These are phyloP conservation scores for Semicossyphus pulcher DNA, from an alignment of 2,113 vertebrate genomes.

Conservation along the genomic window DNA sequence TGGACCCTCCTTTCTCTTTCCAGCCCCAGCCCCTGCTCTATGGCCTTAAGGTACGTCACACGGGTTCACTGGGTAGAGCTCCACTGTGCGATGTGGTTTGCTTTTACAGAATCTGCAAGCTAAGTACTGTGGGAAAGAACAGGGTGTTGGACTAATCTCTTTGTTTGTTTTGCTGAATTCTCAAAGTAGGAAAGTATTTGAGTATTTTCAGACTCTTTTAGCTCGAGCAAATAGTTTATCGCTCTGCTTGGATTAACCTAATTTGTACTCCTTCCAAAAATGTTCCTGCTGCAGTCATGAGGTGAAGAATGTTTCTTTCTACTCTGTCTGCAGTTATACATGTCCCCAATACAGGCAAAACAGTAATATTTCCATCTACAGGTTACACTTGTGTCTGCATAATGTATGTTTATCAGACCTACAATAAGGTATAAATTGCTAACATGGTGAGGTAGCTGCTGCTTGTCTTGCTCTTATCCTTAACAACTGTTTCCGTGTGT, in stretches of 20 bases:
- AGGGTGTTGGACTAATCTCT: conserved; percentile 44
- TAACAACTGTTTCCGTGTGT: no score
- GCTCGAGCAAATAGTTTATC: conserved; percentile 1
- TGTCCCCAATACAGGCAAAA: not conserved
- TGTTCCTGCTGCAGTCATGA: conserved; percentile 4
- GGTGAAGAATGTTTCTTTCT: not conserved
- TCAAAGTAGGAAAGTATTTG: conserved; percentile 8
- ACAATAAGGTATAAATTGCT: not conserved
- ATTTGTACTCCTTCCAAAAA: not conserved
- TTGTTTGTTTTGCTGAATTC: conserved; percentile 50
- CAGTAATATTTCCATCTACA: no score
- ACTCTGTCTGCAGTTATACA: not conserved
- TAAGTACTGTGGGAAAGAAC: conserved; percentile 65
- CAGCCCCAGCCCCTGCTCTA: conserved; percentile 63
- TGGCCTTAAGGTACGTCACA: conserved; percentile 80
- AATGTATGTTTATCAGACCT: not conserved
- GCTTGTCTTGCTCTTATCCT: not conserved
- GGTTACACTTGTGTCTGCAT: no score
- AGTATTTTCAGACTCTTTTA: conserved; percentile 2
- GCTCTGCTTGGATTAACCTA: not conserved
- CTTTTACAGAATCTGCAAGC: conserved; percentile 30
- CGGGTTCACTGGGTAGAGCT: conserved; percentile 22
- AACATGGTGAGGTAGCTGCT: not conserved
- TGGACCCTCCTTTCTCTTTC: conserved; percentile 46
- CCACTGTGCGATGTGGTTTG: conserved; percentile 1